Conservation (phyloP, 2,888 invertebrate genomes). For the Phortica okadai region DNA sequence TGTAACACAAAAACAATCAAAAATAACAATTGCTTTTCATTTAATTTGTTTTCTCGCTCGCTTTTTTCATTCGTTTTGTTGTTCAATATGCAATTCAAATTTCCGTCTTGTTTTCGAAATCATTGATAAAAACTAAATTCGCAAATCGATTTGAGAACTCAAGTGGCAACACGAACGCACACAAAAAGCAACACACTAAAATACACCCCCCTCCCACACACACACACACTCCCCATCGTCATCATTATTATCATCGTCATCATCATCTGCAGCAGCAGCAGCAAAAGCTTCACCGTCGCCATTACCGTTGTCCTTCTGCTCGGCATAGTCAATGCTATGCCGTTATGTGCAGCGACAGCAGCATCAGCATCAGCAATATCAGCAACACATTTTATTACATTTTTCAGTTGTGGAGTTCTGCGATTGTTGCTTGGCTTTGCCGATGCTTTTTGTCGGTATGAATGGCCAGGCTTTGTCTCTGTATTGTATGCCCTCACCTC, state of each 20-base stretch:
- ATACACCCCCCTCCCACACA: not conserved
- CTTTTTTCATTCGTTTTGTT: not conserved
- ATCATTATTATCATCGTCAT: not conserved
- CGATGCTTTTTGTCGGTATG: slow-evolving; percentile 5
- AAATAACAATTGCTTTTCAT: not conserved
- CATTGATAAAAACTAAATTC: slow-evolving; percentile 65
- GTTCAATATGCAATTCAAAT: slow-evolving; percentile 9
- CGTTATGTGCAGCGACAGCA: not conserved
- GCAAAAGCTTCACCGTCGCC: not conserved
- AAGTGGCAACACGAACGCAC: slow-evolving; percentile 42
- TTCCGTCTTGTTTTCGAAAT: slow-evolving; percentile 51
- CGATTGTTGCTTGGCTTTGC: slow-evolving; percentile 61
- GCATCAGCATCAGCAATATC: not conserved
- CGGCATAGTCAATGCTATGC: not conserved
- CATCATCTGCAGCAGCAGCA: too few relatives aligned
- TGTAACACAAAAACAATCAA: not conserved
- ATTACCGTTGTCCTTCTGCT: not conserved
- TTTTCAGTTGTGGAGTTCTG: slow-evolving; percentile 38
- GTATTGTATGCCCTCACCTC: not conserved
- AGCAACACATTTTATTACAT: slow-evolving; percentile 30
- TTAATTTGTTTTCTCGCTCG: not conserved
- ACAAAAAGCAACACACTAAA: not conserved
- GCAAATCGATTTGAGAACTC: slow-evolving; percentile 63
- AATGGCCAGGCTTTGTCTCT: slow-evolving; percentile 21
- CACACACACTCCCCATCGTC: not conserved